Evolutionary conservation across 2,888 invertebrate species (phyloP).

Genomic region (Nebria brevicollis): DNA sequence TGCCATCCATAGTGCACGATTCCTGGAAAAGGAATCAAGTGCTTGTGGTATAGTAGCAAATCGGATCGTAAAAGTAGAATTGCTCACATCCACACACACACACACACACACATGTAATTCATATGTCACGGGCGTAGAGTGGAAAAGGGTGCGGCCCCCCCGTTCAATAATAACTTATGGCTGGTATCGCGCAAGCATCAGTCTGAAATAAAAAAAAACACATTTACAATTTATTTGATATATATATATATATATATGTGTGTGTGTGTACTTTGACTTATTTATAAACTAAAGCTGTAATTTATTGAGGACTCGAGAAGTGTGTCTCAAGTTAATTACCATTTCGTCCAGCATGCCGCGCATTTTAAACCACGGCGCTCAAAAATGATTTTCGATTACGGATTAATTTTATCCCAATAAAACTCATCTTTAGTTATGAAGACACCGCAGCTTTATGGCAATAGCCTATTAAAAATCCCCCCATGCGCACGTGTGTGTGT

Average conservation of each 20-base stretch:
- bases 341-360: not conserved
- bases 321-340: constrained; percentile 44
- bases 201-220: not conserved
- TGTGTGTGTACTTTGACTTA: constrained; percentile 14
- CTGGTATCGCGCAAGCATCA: not conserved
- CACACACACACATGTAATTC: not conserved
- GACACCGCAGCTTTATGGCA: constrained; percentile 15
- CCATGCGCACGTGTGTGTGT: constrained; percentile 43
- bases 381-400: not conserved
- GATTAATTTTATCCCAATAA: constrained; percentile 19
- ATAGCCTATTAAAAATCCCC: not conserved
- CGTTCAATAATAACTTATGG: not conserved
- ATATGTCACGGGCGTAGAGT: not conserved
- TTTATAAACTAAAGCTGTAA: constrained; percentile 35
- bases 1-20: not conserved
- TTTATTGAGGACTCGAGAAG: constrained; percentile 45
- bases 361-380: not conserved
- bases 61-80: constrained; percentile 3
- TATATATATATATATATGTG: not conserved
- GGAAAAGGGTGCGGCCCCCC: not conserved
- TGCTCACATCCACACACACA: not conserved
- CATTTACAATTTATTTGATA: not conserved
- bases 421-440: constrained; percentile 13
- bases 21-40: not conserved
- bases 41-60: not conserved